Base-by-base conservation (phyloP, 1,140 invertebrate genomes). In the Heliothis virescens region DNA sequence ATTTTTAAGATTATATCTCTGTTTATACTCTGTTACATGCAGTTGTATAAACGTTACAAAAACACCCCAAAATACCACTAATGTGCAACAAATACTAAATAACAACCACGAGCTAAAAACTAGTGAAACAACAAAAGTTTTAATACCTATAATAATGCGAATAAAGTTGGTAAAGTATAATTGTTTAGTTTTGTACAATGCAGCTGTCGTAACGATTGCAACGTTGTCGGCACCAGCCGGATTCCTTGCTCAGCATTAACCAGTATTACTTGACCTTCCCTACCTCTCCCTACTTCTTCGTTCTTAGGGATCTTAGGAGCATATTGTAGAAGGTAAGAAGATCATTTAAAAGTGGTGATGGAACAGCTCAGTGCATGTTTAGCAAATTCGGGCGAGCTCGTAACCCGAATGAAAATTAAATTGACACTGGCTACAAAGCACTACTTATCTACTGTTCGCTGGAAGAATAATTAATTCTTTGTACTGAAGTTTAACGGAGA, bases 321-420 rank as follows among this genome's bases (percentile, higher is more conserved):
- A 57, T 72, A 11, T 9, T n/a, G 13, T 55, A 57, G 5, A 57
- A 11, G 26, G 16, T 15, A 60, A 55, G 52, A 4, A 34, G 69
- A 10, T 72, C 69, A 16, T 55, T 10, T 13, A 34, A 72, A 16
- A 34, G 16, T 72, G 69, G 69, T 41, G 13, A 16, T 55, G 15
- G 29, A 41, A 55, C 52, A 53, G 9, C 67, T 34, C 26, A 72
- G 69, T 72, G 69, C 29, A 55, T 57, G 69, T 72, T 72, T 72
- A 41, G 52, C 50, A 57, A 72, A 72, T 72, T 72, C 69, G 29
- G 69, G 69, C 69, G 52, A 13, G 52, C 11, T 71, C 67, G 52
- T 57, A 72, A 57, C 50, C 69, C 52, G 63, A 67, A 67, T 67
- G 63, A 72, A 72, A 72, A 57, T 72, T 72, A 72, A 72, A 72